These are phyloP conservation scores for Drosophila paulistorum DNA, from an alignment of 1,140 invertebrate genomes.

Conservation along the genomic window DNA sequence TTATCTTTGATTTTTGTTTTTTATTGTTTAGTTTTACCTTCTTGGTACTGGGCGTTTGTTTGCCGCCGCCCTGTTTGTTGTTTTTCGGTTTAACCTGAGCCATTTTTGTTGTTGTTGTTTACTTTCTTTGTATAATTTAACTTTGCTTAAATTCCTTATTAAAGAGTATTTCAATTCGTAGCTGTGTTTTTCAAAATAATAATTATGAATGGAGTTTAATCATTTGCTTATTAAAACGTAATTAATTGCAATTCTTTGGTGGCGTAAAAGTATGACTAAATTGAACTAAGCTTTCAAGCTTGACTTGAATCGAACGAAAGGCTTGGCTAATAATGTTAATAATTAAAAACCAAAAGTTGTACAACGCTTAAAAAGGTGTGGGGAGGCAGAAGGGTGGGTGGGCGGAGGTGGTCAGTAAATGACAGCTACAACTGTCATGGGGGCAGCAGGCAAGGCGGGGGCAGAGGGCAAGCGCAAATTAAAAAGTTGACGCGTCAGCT, in stretches of 20 bases:
- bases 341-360: constrained; percentile 30
- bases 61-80: constrained; percentile 74
- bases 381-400: background rate
- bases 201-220: constrained; percentile 6
- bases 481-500: constrained; percentile 47
- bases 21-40: constrained; percentile 62
- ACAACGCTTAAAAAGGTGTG: background rate
- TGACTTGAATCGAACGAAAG: constrained; percentile 18
- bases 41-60: constrained; percentile 67
- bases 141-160: constrained; percentile 59
- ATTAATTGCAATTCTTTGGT: constrained; percentile 38
- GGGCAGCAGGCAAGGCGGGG: background rate
- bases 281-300: constrained; percentile 35
- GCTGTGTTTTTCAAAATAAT: constrained; percentile 29
- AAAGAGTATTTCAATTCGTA: constrained; percentile 60
- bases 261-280: constrained; percentile 37
- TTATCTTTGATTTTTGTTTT: background rate
- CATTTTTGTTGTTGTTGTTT: constrained; percentile 45
- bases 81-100: constrained; percentile 82
- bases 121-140: constrained; percentile 55
- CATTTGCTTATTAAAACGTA: constrained; percentile 10
- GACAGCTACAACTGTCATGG: background rate
- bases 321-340: constrained; percentile 25
- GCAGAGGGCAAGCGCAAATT: background rate
- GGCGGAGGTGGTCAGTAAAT: background rate